phyloP scores from a whole-genome alignment of 1,140 invertebrate genomes.

The Oreohelix idahoensis region DNA sequence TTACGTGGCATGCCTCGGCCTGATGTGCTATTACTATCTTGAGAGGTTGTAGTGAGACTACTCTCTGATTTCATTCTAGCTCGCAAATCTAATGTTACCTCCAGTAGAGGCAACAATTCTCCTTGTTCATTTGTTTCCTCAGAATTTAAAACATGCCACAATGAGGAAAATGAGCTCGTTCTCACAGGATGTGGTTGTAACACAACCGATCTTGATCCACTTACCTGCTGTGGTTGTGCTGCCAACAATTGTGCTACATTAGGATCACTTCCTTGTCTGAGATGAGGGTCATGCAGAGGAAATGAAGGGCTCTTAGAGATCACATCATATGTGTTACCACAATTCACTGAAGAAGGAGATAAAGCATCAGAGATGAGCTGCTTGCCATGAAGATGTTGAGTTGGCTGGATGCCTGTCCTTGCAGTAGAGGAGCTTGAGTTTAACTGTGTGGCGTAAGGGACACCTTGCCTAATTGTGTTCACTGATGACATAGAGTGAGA shows the following conservation, averaged over 20 bases:
- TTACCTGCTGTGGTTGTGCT: background rate
- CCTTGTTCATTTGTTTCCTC: background rate
- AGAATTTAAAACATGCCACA: background rate
- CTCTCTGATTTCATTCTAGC: background rate
- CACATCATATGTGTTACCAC: background rate
- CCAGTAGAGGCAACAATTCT: background rate
- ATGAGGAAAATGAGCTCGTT: background rate
- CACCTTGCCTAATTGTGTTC: constrained; percentile 10
- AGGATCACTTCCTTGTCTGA: background rate
- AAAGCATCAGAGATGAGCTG: background rate
- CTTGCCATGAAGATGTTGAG: background rate
- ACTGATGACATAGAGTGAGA: constrained; percentile 35
- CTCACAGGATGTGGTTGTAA: background rate
- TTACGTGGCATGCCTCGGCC: background rate
- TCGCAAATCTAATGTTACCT: background rate
- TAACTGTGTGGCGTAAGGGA: constrained; percentile 8
- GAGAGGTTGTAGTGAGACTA: background rate
- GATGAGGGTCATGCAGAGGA: background rate
- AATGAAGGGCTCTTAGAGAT: background rate
- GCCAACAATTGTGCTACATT: background rate
- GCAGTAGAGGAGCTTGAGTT: background rate
- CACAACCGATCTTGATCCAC: background rate
- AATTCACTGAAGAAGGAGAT: background rate
- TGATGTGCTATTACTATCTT: background rate
- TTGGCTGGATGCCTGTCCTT: background rate